Conservation (phyloP, 2,797 vertebrate species). For the Nyctibius grandis region DNA sequence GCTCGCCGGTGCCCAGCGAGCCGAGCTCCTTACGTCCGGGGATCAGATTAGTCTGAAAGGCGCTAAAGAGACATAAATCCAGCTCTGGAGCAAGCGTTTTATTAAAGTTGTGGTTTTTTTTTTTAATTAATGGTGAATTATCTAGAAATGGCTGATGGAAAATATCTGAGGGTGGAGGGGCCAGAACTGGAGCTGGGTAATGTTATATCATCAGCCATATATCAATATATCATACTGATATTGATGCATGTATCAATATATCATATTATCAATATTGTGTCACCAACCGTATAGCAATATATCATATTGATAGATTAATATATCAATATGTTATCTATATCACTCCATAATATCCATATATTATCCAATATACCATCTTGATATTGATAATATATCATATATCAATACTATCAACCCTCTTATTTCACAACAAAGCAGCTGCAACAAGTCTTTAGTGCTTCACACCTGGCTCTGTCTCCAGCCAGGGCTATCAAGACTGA, state of each 20-base stretch:
- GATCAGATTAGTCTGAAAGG: slow-evolving; percentile 63
- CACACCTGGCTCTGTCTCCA: background rate
- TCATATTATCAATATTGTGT: background rate
- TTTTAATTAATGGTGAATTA: background rate
- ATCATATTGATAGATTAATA: background rate
- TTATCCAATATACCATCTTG: background rate
- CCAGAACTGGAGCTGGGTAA: background rate
- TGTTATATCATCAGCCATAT: background rate
- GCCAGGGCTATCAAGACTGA: background rate
- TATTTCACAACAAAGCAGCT: background rate
- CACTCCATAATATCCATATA: background rate
- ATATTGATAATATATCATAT: background rate
- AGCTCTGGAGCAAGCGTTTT: background rate
- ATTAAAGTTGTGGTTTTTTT: background rate
- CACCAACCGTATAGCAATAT: background rate
- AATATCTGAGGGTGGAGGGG: background rate
- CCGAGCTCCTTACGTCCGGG: slow-evolving; percentile 36
- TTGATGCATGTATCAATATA: too few relatives aligned
- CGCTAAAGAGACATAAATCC: slow-evolving; percentile 51
- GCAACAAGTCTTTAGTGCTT: background rate
- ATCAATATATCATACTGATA: background rate
- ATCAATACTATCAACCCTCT: background rate
- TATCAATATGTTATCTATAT: too few relatives aligned
- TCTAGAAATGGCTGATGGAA: background rate
- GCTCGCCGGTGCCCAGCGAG: background rate